A percentile compares a stretch with the other conserved stretches of the same genome.
Conservation (phyloP, 2,113 vertebrate species). For the Zosterops lateralis region DNA sequence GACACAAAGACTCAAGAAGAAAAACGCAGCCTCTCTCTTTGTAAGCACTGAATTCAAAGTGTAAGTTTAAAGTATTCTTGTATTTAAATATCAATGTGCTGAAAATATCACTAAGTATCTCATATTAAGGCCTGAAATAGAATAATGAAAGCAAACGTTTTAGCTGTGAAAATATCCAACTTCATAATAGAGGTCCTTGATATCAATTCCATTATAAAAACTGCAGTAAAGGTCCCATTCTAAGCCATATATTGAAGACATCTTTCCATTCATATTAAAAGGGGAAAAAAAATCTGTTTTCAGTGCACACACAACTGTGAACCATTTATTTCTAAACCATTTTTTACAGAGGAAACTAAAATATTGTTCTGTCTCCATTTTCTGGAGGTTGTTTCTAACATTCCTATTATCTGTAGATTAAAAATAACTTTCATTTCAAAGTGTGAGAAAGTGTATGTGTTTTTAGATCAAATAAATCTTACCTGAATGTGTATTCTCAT, state of each 20-base stretch:
- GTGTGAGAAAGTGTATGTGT: not conserved
- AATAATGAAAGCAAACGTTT: not conserved
- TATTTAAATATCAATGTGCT: not conserved
- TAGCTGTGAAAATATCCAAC: not conserved
- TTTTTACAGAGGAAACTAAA: not conserved
- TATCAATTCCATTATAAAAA: not conserved
- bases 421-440: not conserved
- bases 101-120: not conserved
- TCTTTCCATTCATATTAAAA: not conserved
- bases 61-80: not conserved
- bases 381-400: not conserved
- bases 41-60: not conserved
- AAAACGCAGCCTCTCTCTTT: not conserved
- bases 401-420: not conserved
- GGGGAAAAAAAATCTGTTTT: not conserved
- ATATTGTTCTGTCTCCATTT: not conserved
- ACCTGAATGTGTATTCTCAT: not conserved
- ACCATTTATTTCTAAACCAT: not conserved
- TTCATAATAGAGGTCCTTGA: not conserved
- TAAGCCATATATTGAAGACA: not conserved
- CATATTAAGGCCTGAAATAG: not conserved
- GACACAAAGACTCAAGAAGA: not conserved
- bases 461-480: not conserved
- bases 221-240: not conserved
- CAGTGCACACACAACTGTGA: not conserved